phyloP scores from a whole-genome alignment of 2,797 vertebrate genomes.

The Myotis findleyi region DNA sequence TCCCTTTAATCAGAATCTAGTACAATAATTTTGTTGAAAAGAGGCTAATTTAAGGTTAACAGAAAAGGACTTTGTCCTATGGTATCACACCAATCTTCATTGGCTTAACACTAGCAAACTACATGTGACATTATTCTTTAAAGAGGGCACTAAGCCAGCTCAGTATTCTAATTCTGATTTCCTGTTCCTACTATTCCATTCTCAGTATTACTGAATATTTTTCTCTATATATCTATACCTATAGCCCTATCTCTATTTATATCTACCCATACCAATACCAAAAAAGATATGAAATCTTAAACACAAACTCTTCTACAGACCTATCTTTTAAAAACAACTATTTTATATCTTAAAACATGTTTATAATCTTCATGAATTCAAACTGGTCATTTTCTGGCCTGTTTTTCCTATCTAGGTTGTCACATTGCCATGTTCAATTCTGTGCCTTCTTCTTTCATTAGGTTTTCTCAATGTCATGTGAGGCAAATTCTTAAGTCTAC shows the following conservation, averaged over 20 bases:
- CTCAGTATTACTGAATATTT: neutral
- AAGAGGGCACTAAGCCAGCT: neutral
- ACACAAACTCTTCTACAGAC: conserved; percentile 32
- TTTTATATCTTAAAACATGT: conserved; percentile 37
- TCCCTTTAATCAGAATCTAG: conserved; percentile 45
- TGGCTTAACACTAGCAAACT: conserved; percentile 1
- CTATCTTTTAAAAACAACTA: conserved; percentile 5
- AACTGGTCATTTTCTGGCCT: conserved; percentile 48
- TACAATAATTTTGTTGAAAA: conserved; percentile 55
- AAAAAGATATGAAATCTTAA: conserved; percentile 36
- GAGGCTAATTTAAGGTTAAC: conserved; percentile 40
- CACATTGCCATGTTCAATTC: neutral
- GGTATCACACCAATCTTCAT: neutral
- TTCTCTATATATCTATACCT: neutral
- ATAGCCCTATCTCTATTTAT: neutral
- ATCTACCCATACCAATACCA: neutral
- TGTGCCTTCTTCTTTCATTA: neutral
- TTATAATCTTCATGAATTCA: conserved; percentile 27
- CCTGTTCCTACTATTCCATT: conserved; percentile 7
- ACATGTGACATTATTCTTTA: neutral
- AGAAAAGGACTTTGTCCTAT: conserved; percentile 39
- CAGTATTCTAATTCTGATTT: conserved; percentile 1
- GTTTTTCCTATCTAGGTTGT: conserved; percentile 50
- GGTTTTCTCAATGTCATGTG: neutral
- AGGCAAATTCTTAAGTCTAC: conserved; percentile 39